Percentiles rank a stretch among this genome's conserved stretches.
Conservation (phyloP, 1,140 invertebrate species). For the Cotesia chilonis region DNA sequence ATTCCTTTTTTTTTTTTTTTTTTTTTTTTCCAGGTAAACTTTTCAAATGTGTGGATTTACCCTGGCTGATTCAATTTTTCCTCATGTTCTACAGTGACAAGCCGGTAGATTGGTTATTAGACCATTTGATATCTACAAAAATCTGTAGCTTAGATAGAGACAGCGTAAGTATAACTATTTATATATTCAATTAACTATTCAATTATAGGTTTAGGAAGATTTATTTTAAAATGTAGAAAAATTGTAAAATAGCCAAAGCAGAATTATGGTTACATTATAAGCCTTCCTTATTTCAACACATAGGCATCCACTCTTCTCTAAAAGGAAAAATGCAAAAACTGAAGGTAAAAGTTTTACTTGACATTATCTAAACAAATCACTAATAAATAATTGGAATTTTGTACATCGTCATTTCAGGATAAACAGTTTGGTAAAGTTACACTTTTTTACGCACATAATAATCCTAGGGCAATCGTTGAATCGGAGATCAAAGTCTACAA, state of each 20-base stretch:
- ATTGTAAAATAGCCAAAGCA: constrained; percentile 83
- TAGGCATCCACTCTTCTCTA: constrained; percentile 93
- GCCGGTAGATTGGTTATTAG: constrained; percentile 96
- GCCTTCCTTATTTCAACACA: constrained; percentile 95
- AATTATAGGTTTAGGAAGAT: constrained; percentile 28
- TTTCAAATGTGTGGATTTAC: constrained; percentile 89
- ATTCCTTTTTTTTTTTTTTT: constrained; percentile 47
- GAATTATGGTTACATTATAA: constrained; percentile 88
- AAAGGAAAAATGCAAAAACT: constrained; percentile 97
- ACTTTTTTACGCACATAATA: constrained; percentile 82
- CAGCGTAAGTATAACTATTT: constrained; percentile 69
- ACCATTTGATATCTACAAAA: constrained; percentile 90
- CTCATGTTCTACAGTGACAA: constrained; percentile 96
- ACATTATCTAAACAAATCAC: constrained; percentile 15
- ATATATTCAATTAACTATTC: not conserved
- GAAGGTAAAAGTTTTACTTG: constrained; percentile 73
- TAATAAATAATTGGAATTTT: constrained; percentile 38
- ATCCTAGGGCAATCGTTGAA: constrained; percentile 78
- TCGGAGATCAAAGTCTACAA: constrained; percentile 87
- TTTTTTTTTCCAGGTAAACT: constrained; percentile 79
- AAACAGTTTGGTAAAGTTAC: constrained; percentile 91
- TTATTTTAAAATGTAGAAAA: constrained; percentile 72
- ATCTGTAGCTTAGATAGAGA: constrained; percentile 89
- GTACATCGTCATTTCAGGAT: constrained; percentile 71
- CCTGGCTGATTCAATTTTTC: constrained; percentile 91